These are phyloP conservation scores for Zaprionus obscuricornis DNA, from an alignment of 2,888 invertebrate genomes.

Conservation along the genomic window DNA sequence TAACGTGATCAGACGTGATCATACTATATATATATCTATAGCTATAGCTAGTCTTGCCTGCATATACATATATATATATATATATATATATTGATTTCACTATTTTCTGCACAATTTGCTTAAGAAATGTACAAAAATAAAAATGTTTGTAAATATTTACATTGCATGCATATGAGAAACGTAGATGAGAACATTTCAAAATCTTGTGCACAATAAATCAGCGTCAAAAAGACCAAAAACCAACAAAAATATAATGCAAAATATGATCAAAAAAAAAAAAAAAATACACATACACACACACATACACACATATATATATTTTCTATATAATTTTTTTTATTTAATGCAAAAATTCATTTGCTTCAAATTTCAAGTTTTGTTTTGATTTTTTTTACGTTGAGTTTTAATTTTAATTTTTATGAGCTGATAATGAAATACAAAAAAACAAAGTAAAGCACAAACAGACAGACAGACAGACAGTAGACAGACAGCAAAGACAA, in stretches of 20 bases:
- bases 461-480: too few relatives aligned
- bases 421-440: slow-evolving; percentile 35
- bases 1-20: slow-evolving; percentile 54
- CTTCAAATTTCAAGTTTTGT: slow-evolving; percentile 1
- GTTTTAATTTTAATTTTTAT: slow-evolving; percentile 23
- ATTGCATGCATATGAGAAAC: slow-evolving; percentile 46
- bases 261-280: slow-evolving; percentile 22
- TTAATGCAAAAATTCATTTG: too few relatives aligned
- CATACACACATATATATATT: too few relatives aligned
- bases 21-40: slow-evolving; percentile 21
- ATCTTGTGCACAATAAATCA: slow-evolving; percentile 45
- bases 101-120: background rate
- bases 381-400: background rate
- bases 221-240: too few relatives aligned
- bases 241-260: background rate
- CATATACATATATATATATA: slow-evolving; percentile 5
- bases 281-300: slow-evolving; percentile 5
- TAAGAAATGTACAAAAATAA: slow-evolving; percentile 64
- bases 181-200: slow-evolving; percentile 13
- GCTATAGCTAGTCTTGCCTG: too few relatives aligned
- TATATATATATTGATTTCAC: slow-evolving; percentile 7
- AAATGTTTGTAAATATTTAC: slow-evolving; percentile 72
- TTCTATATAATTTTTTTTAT: too few relatives aligned
- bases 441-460: too few relatives aligned
- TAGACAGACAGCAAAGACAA: too few relatives aligned